Conservation (phyloP, 2,888 invertebrate species). For the Prosapia bicincta region DNA sequence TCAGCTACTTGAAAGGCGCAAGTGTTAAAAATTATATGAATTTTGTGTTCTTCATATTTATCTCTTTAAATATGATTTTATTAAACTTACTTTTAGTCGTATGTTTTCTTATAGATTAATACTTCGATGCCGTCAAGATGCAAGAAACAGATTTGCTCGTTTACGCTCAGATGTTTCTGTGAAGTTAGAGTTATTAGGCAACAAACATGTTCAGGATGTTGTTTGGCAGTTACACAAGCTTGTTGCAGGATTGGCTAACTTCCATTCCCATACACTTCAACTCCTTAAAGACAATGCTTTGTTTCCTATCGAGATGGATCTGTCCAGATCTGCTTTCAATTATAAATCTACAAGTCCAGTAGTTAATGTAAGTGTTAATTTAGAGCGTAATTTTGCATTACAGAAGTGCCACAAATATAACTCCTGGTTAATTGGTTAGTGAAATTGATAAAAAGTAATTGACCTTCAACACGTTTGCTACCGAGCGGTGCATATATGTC, state of each 20-base stretch:
- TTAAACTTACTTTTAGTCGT: no score
- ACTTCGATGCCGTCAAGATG: conserved; percentile 93
- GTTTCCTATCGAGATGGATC: conserved; percentile 95
- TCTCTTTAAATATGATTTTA: no score
- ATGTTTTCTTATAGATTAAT: conserved; percentile 68
- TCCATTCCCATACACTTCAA: conserved; percentile 70
- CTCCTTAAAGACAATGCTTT: conserved; percentile 72
- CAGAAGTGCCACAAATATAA: no score
- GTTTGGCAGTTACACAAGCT: conserved; percentile 74
- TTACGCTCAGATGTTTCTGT: conserved; percentile 89
- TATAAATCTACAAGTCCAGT: conserved; percentile 57
- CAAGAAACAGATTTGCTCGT: conserved; percentile 78
- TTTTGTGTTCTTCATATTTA: no score
- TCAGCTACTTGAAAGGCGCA: no score
- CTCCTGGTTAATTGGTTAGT: no score
- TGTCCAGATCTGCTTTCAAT: conserved; percentile 88
- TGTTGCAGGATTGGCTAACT: conserved; percentile 56
- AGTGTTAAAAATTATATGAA: no score
- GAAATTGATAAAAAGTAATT: no score
- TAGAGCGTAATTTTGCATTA: no score
- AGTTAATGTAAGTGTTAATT: conserved; percentile 5
- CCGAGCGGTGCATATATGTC: no score
- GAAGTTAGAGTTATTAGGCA: conserved; percentile 95
- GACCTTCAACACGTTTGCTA: no score
- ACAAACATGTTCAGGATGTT: conserved; percentile 96